Evolutionary conservation across 2,797 vertebrate species (phyloP).

Genomic region (Neosalanx taihuensis): DNA sequence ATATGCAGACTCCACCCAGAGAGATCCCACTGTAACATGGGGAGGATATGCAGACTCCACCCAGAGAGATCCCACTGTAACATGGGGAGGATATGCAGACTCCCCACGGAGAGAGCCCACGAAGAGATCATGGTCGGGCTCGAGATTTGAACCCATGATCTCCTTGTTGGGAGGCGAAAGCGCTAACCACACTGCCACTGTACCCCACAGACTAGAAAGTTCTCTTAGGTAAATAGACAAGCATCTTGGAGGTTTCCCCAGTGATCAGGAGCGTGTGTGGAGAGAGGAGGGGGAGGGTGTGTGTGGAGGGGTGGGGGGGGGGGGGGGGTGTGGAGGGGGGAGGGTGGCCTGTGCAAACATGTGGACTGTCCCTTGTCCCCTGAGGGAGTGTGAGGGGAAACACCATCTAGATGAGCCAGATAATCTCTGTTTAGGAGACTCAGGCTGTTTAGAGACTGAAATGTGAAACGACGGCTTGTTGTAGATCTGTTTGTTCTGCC

Average conservation of each 20-base stretch:
- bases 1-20: too few relatives aligned
- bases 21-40: too few relatives aligned
- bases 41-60: too few relatives aligned
- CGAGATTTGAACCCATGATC: too few relatives aligned
- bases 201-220: too few relatives aligned
- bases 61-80: too few relatives aligned
- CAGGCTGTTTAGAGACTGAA: conserved; percentile 67
- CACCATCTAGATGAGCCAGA: conserved; percentile 73
- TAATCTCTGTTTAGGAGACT: conserved; percentile 71
- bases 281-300: conserved; percentile 54
- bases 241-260: background rate
- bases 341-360: conserved; percentile 70
- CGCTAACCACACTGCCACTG: too few relatives aligned
- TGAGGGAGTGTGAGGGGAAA: conserved; percentile 61
- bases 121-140: too few relatives aligned
- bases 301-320: conserved; percentile 55
- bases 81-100: too few relatives aligned
- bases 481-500: conserved; percentile 64
- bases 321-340: conserved; percentile 51
- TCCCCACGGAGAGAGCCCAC: too few relatives aligned
- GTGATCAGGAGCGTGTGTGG: conserved; percentile 64
- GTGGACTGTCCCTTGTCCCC: conserved; percentile 60
- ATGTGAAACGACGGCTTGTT: conserved; percentile 63
- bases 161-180: too few relatives aligned
- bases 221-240: background rate